phyloP scores from a whole-genome alignment of 2,113 vertebrate genomes.

The Microcebus tavaratra region DNA sequence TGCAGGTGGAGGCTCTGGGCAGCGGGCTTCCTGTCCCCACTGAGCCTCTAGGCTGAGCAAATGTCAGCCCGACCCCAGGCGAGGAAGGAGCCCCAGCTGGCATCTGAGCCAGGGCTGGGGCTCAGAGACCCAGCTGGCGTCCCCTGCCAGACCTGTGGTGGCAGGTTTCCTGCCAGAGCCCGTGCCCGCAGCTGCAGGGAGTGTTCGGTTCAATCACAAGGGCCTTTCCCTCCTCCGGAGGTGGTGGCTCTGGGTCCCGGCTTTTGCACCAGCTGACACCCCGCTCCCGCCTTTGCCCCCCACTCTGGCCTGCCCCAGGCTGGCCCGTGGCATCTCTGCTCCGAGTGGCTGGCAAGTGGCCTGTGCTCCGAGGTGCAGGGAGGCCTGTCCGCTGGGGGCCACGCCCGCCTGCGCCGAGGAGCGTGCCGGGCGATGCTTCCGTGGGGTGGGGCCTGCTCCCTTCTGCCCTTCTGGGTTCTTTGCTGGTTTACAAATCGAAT shows the following conservation, averaged over 20 bases:
- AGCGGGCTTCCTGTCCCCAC: rapidly evolving
- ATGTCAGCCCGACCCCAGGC: not conserved
- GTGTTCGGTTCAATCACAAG: constrained; percentile 71
- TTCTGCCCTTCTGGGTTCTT: not conserved
- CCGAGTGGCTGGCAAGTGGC: not conserved
- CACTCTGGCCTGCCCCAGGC: not conserved
- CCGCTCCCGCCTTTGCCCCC: not conserved
- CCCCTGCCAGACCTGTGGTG: not conserved
- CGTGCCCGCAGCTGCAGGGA: not conserved
- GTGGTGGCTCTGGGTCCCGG: constrained; percentile 26
- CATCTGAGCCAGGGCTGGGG: not conserved
- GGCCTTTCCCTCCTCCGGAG: constrained; percentile 53
- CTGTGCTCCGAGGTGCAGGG: not conserved
- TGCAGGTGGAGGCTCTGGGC: not conserved
- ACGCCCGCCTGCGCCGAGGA: not conserved
- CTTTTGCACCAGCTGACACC: constrained; percentile 50
- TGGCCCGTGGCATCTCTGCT: not conserved
- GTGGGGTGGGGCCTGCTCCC: too few species aligned
- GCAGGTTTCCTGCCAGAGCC: not conserved
- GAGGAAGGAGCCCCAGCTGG: not conserved
- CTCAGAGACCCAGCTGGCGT: not conserved
- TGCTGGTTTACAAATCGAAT: too few species aligned
- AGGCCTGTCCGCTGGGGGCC: not conserved
- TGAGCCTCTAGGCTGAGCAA: not conserved
- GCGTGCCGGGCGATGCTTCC: not conserved